Evolutionary conservation across 23 tunicate species (phyloP).

Genomic region (Ciona savignyi): DNA sequence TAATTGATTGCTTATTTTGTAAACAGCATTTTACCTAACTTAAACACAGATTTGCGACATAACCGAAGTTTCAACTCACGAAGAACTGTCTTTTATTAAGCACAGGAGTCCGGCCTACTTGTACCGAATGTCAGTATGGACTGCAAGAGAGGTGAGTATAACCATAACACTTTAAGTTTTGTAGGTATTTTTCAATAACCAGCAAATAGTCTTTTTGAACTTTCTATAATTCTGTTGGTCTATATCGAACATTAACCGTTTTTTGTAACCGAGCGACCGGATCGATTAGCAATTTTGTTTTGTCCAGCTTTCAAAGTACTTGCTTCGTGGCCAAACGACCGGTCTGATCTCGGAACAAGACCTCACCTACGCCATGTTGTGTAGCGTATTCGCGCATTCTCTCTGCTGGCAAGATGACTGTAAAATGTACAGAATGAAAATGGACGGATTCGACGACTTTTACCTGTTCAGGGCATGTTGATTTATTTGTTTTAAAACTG

Average conservation of each 20-base stretch:
- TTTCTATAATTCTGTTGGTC: too few relatives aligned
- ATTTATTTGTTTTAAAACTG: too few relatives aligned
- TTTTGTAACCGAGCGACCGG: too few relatives aligned
- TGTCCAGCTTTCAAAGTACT: constrained; percentile 2
- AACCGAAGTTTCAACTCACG: constrained; percentile 36
- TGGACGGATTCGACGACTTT: constrained; percentile 45
- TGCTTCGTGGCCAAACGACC: constrained; percentile 23
- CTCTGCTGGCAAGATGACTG: constrained; percentile 35
- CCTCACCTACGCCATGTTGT: constrained; percentile 21
- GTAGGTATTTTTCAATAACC: too few relatives aligned
- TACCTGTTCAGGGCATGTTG: constrained; percentile 31
- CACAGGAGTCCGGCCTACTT: constrained; percentile 43
- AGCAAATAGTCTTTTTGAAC: too few relatives aligned
- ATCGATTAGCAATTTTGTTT: not conserved
- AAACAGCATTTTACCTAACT: too few relatives aligned
- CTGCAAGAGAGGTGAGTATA: constrained; percentile 47
- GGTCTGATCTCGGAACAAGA: constrained; percentile 35
- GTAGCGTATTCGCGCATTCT: constrained; percentile 41
- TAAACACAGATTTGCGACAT: constrained; percentile 40
- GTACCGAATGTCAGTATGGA: constrained; percentile 55
- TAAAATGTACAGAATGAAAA: constrained; percentile 32
- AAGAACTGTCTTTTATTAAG: constrained; percentile 41
- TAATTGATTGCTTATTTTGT: too few relatives aligned
- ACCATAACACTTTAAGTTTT: too few relatives aligned
- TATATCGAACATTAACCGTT: too few relatives aligned